Base-by-base conservation (phyloP, 2,113 vertebrate species). In the Lagenorhynchus albirostris region DNA sequence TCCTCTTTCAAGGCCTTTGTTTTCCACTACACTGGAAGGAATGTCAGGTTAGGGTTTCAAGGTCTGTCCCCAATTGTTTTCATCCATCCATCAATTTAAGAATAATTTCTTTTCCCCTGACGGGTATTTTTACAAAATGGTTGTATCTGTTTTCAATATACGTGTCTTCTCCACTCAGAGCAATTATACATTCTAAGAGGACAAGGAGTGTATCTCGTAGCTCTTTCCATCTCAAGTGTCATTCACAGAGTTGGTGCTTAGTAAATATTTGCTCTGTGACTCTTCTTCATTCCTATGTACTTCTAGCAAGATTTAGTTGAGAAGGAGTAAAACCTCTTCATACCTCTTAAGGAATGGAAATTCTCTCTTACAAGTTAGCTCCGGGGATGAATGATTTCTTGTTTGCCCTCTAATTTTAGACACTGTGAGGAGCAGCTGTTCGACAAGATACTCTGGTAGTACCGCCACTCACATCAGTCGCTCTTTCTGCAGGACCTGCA, bases 321-420 rank as follows among this genome's bases (percentile, higher is more conserved):
- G 79, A 55, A 70, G 62, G n/a, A 94, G 55, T n/a, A 41, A 80
- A 80, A 86, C 62, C 53, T 89, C 95, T 91, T 68, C 58, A 14
- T 44, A 36, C 41, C 81, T 86, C 89, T 82, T 79, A 94, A 96
- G 90, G 68, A 83, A 63, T 96, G 94, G 88, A 92, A 96, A 96
- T 70, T 82, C 63, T 96, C 18, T 53, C 84, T 71, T 79, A 70
- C 13, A 29, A 11, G 44, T 76, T 94, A 90, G 25, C 74, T 71
- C 21, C 12, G 3, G 33, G 60, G 65, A 89, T 81, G 85, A 96
- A 65, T 88, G 67, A 17, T 65, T 77, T 89, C 74, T 74, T 53
- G 10, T 92, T 92, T n/a, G n/a, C 13, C 63, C 70, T 95, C 86
- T 81, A 63, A 86, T 94, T 87, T 70, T 76, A 77, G 83, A 90